Percentiles rank a stretch among this genome's conserved stretches.
These are phyloP conservation scores for Mus caroli DNA, from an alignment of 2,797 vertebrate genomes.

Conservation along the genomic window DNA sequence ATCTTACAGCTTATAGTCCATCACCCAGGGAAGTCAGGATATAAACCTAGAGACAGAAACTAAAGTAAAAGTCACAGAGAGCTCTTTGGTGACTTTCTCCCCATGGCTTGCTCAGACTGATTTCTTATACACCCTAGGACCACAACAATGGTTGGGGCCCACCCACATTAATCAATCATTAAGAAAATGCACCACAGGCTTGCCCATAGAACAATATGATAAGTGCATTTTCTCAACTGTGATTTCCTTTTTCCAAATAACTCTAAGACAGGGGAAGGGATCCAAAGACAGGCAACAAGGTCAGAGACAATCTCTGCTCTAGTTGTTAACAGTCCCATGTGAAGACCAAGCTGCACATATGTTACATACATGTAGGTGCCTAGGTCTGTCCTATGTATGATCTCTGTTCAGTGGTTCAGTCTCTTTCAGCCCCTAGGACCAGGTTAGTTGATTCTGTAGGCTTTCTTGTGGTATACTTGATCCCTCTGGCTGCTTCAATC, in stretches of 20 bases:
- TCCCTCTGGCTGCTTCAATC: not conserved
- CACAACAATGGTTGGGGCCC: not conserved
- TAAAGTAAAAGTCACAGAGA: not conserved
- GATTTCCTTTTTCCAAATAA: not conserved
- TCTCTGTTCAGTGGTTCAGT: not conserved
- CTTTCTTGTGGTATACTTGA: not conserved
- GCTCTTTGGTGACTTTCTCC: not conserved
- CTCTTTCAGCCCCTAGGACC: not conserved
- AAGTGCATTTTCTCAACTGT: not conserved
- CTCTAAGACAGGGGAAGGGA: not conserved
- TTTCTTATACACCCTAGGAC: not conserved
- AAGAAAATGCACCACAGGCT: not conserved
- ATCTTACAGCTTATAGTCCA: not conserved
- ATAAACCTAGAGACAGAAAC: not conserved
- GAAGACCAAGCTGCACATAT: not conserved
- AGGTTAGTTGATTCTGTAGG: not conserved
- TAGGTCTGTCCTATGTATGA: not conserved
- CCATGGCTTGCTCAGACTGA: not conserved
- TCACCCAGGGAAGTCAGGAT: not conserved
- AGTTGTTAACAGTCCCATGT: not conserved
- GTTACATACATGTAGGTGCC: not conserved
- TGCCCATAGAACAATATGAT: not conserved
- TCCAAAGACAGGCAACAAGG: not conserved
- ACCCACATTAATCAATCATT: not conserved
- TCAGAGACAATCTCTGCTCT: not conserved